Evolutionary conservation across 1,140 invertebrate genomes (phyloP).

Genomic region (Nixonia krombeini): DNA sequence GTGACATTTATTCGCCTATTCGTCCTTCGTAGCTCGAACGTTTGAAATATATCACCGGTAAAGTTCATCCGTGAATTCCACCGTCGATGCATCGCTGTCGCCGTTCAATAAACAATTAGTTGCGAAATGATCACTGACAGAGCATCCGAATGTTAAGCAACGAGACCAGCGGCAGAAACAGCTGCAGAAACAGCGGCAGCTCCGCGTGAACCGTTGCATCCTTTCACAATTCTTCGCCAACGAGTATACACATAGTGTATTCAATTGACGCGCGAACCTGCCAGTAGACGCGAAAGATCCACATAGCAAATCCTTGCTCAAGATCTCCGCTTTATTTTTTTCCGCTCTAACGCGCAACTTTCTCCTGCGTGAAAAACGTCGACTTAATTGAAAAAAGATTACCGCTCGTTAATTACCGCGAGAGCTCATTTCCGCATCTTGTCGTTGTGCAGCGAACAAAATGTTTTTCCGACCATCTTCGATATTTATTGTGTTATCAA

Average conservation of each 20-base stretch:
- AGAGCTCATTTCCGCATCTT: neutral
- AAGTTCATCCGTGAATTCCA: slow-evolving; percentile 34
- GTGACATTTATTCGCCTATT: neutral
- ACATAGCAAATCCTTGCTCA: neutral
- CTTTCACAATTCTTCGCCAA: no score
- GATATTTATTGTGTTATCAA: neutral
- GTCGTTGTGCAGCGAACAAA: neutral
- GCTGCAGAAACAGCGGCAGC: no score
- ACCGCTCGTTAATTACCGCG: slow-evolving; percentile 3
- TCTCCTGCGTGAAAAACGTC: neutral
- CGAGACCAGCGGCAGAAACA: slow-evolving; percentile 11
- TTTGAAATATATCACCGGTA: slow-evolving; percentile 13
- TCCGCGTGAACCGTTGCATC: slow-evolving; percentile 23
- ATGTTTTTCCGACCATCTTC: neutral
- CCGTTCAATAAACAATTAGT: slow-evolving; percentile 18
- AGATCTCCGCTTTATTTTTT: slow-evolving; percentile 13
- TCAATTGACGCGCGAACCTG: slow-evolving; percentile 2
- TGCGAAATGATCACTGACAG: slow-evolving; percentile 25
- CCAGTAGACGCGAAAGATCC: neutral
- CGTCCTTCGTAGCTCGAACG: neutral
- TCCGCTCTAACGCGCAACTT: slow-evolving; percentile 9
- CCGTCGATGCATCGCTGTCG: slow-evolving; percentile 17
- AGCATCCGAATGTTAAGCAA: slow-evolving; percentile 27
- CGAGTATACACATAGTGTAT: no score
- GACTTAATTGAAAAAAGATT: slow-evolving; percentile 10